Percentiles rank a stretch among this genome's conserved stretches.
Conservation (phyloP, 37 sponge, comb jelly and placozoan genomes). For the Petrosia ficiformis region DNA sequence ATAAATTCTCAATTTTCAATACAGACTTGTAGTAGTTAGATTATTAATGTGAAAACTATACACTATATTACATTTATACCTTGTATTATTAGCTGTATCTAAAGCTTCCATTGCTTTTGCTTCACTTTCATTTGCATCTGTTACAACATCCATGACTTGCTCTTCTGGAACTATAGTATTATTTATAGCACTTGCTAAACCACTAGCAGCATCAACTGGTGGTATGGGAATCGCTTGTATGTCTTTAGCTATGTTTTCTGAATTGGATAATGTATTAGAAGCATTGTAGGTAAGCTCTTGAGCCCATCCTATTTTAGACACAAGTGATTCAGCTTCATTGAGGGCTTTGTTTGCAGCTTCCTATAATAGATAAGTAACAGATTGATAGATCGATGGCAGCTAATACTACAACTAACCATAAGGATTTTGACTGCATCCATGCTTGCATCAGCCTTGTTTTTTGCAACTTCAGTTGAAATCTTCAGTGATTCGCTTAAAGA, state of each 20-base stretch:
- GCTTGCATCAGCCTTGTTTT: neutral
- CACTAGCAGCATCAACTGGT: neutral
- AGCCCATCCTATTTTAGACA: neutral
- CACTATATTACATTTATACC: too few species aligned
- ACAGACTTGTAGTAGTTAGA: too few species aligned
- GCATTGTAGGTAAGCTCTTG: neutral
- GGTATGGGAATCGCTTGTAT: neutral
- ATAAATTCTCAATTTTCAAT: too few species aligned
- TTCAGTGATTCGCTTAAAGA: neutral
- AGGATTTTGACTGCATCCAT: neutral
- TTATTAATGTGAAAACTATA: too few species aligned
- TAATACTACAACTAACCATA: neutral
- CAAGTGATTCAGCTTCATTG: neutral
- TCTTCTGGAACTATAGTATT: constrained; percentile 25
- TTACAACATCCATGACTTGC: constrained; percentile 17
- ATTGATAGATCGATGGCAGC: neutral
- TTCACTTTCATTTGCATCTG: constrained; percentile 23
- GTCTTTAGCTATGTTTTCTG: constrained; percentile 8
- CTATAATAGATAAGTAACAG: neutral
- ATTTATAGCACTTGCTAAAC: constrained; percentile 22
- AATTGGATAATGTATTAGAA: constrained; percentile 11
- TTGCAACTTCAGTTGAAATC: neutral
- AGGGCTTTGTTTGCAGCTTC: constrained; percentile 1
- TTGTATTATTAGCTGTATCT: constrained; percentile 31
- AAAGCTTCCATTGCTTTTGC: constrained; percentile 21